phyloP scores from a whole-genome alignment of 2,113 vertebrate species.

The Sylvia atricapilla region DNA sequence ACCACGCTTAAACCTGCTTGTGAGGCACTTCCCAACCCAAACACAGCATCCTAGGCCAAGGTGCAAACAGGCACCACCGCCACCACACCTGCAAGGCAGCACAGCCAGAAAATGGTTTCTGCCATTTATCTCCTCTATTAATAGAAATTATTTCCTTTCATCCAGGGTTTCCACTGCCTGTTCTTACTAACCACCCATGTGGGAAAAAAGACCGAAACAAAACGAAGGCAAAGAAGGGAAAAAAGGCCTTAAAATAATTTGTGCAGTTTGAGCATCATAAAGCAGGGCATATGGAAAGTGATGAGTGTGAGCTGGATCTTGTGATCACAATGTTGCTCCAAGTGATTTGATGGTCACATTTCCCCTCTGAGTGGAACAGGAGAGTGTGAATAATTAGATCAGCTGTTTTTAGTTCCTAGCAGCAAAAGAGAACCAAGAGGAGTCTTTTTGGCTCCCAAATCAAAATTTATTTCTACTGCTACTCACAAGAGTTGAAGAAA shows the following conservation, averaged over 20 bases:
- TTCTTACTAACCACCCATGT: neutral
- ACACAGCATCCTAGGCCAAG: neutral
- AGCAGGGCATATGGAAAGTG: neutral
- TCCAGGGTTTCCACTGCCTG: neutral
- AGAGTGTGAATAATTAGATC: neutral
- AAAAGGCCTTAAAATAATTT: neutral
- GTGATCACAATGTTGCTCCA: neutral
- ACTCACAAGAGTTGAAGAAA: neutral
- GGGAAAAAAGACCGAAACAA: neutral
- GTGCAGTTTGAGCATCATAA: neutral
- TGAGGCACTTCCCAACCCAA: fast-evolving
- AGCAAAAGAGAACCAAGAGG: neutral
- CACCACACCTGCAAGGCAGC: neutral
- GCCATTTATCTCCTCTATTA: neutral
- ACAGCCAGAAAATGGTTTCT: neutral
- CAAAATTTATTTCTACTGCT: neutral
- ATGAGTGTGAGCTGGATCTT: neutral
- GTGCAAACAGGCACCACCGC: neutral
- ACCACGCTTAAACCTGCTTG: fast-evolving
- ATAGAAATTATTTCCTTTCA: neutral
- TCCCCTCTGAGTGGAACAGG: neutral
- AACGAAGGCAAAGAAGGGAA: neutral
- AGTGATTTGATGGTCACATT: neutral
- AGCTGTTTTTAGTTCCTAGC: neutral
- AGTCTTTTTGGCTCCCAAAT: neutral